Percentiles rank a stretch among this genome's conserved stretches.
These are phyloP conservation scores for mouse (Mus musculus) DNA, from an alignment of 2,113 vertebrate genomes.

Conservation along the genomic window GRCm39 chrX:97346001-97346500, in stretches of 20 bases:
- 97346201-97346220: background rate
- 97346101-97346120: background rate
- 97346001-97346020: conserved; percentile 41
- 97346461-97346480: conserved; percentile 82
- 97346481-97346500: conserved; percentile 80
- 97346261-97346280: conserved; percentile 21
- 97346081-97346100: background rate
- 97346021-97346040: conserved; percentile 20
- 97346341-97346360: conserved; percentile 41
- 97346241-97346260: background rate
- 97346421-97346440: conserved; percentile 80
- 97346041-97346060: background rate
- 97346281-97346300: background rate
- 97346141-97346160: background rate
- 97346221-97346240: conserved; percentile 10
- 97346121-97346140: conserved; percentile 5
- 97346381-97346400: conserved; percentile 44
- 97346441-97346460: conserved; percentile 80
- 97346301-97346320: conserved; percentile 37
- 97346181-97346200: background rate
- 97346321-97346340: conserved; percentile 46
- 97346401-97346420: conserved; percentile 42
- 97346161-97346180: background rate
- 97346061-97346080: background rate
- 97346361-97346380: conserved; percentile 15